Base-by-base conservation (phyloP, 1,140 invertebrate genomes). In the Gerris buenoi region DNA sequence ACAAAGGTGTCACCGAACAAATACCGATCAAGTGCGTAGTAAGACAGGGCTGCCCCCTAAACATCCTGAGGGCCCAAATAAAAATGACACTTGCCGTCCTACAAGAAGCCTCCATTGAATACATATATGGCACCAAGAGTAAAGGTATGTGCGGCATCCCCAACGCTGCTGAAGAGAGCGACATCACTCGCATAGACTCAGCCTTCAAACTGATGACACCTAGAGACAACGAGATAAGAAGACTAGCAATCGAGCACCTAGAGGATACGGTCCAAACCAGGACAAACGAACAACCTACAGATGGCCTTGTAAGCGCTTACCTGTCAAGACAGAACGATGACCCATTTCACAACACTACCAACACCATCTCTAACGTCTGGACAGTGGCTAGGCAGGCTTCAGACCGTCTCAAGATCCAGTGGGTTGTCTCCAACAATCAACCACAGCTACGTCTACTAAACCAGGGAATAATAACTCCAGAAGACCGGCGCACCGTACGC, bases 11-110 rank as follows among this genome's bases (percentile, higher is more conserved):
- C 25, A 73, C 77, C 0, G 69, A 74, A 2, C 69, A 70, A 0
- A 74, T 78, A 27, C 26, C 26, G 1, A 67, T 79, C 10, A 26
- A 46, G 0, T 22, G 76, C 0, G 74, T 75, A 25, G 75, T 80
- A 0, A 70, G 71, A 5, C 77, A 80, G 68, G 78, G 79, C 2
- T 77, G 76, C 66, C 76, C 77, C 0, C 60, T 79, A 1, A 76
- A 74, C 63, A 22, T 26, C 2, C 22, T 63, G 22, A 3, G 61
- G 25, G 61, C 61, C 5, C 25, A 63, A 27, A 2, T 63, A 25
- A 63, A 63, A 27, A 14, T 25, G 25, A 33, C 27, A 1, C 63
- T 65, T 2, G 13, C 27, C 25, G 2, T 65, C 3, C 63, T 33
- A 1, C 28, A 25, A 2, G 29, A 65, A 46, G 63, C 28, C 1